Evolutionary conservation across 2,888 invertebrate species (phyloP).

Genomic region (Agonum fuliginosum): DNA sequence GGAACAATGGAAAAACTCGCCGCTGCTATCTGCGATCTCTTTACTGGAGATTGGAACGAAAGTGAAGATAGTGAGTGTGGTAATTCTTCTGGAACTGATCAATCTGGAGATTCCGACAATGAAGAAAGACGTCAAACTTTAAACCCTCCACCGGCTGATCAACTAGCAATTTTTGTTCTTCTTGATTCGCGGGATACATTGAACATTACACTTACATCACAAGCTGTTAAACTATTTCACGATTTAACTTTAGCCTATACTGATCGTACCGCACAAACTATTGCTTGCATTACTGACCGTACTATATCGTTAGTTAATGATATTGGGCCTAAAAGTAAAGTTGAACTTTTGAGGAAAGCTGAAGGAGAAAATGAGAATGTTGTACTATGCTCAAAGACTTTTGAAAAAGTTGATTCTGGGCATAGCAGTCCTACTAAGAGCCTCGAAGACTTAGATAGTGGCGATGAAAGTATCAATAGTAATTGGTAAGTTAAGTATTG

Average conservation of each 20-base stretch:
- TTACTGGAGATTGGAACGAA: constrained; percentile 78
- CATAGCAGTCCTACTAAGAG: constrained; percentile 76
- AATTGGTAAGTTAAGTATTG: constrained; percentile 67
- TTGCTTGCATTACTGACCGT: constrained; percentile 69
- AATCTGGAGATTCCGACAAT: constrained; percentile 70
- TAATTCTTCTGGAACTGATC: constrained; percentile 77
- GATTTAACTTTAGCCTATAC: constrained; percentile 72
- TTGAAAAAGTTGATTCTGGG: constrained; percentile 78
- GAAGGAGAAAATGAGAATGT: constrained; percentile 74
- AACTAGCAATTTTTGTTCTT: constrained; percentile 79
- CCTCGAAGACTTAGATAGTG: constrained; percentile 65
- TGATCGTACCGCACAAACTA: constrained; percentile 70
- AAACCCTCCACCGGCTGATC: constrained; percentile 61
- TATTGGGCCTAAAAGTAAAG: constrained; percentile 78
- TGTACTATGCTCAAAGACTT: constrained; percentile 76
- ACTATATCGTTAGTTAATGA: constrained; percentile 78
- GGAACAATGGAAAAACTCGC: constrained; percentile 82
- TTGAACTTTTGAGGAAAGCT: constrained; percentile 75
- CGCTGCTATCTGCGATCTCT: constrained; percentile 84
- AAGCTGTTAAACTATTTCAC: constrained; percentile 77
- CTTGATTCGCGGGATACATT: constrained; percentile 81
- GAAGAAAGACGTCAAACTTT: constrained; percentile 69
- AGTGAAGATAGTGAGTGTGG: constrained; percentile 71
- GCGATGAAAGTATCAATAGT: constrained; percentile 68
- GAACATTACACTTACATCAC: constrained; percentile 82